Conservation (phyloP, 2,113 vertebrate genomes). For the Lathamus discolor region DNA sequence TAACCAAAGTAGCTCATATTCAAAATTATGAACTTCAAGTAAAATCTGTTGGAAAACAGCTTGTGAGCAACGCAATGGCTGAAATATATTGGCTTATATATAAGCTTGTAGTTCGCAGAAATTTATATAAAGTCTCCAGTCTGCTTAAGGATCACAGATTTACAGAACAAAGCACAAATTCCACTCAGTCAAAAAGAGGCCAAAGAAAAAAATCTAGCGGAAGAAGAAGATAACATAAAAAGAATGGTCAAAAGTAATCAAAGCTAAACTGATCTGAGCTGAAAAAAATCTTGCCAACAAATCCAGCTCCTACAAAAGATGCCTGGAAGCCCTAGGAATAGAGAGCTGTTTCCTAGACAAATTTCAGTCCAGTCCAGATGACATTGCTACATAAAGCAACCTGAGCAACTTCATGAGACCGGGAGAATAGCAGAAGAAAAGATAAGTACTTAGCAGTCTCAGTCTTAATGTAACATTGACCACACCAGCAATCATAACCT, state of each 20-base stretch:
- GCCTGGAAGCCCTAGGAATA: not conserved
- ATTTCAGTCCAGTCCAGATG: not conserved
- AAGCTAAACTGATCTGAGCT: conserved; percentile 9
- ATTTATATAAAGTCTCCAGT: not conserved
- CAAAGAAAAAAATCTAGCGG: not conserved
- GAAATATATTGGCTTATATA: conserved; percentile 12
- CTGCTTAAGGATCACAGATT: conserved; percentile 13
- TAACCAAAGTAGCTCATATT: not conserved
- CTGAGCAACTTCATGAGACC: not conserved
- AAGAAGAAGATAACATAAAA: not conserved
- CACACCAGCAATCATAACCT: conserved; percentile 28
- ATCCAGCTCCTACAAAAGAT: not conserved
- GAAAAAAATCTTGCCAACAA: not conserved
- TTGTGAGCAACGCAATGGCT: not conserved
- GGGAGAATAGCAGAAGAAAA: not conserved
- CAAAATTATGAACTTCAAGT: not conserved
- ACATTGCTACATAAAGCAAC: not conserved
- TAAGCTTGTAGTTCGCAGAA: not conserved
- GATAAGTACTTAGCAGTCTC: not conserved
- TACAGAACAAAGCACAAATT: conserved; percentile 16
- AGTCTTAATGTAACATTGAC: not conserved
- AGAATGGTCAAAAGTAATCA: conserved; percentile 12
- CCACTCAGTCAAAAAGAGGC: not conserved
- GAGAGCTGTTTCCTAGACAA: not conserved
- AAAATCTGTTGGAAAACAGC: not conserved